Evolutionary conservation across 2,113 vertebrate genomes (phyloP).

Genomic region (Erythrocebus patas): DNA sequence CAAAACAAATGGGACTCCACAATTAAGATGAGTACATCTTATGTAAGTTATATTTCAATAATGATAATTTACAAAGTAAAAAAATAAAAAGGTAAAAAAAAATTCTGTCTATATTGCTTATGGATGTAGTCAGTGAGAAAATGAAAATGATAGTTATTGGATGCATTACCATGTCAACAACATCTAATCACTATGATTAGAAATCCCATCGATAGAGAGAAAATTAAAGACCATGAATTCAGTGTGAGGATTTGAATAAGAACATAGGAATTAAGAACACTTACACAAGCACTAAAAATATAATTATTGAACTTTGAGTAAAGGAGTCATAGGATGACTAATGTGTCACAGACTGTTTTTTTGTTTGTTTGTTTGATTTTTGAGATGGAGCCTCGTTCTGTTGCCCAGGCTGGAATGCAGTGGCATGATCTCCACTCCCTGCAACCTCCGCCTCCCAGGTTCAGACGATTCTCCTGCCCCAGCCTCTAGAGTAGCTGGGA

Average conservation of each 20-base stretch:
- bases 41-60: background rate
- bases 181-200: background rate
- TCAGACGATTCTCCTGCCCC: too few species aligned
- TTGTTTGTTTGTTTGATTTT: too few species aligned
- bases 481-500: too few species aligned
- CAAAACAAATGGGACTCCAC: background rate
- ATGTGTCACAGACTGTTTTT: background rate
- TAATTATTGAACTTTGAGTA: background rate
- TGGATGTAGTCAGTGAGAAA: background rate
- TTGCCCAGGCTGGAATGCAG: too few species aligned
- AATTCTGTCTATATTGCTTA: background rate
- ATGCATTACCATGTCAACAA: background rate
- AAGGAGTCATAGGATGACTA: background rate
- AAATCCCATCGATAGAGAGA: background rate
- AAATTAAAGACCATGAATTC: background rate
- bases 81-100: constrained; percentile 1
- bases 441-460: too few species aligned
- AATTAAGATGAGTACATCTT: background rate
- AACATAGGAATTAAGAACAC: background rate
- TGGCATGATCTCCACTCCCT: too few species aligned
- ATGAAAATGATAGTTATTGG: background rate
- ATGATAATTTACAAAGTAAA: background rate
- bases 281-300: background rate
- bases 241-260: background rate
- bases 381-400: accelerated